Percentiles rank a stretch among this genome's conserved stretches.
Conservation (phyloP, 2,888 invertebrate genomes). For the Hetaerina titia region DNA sequence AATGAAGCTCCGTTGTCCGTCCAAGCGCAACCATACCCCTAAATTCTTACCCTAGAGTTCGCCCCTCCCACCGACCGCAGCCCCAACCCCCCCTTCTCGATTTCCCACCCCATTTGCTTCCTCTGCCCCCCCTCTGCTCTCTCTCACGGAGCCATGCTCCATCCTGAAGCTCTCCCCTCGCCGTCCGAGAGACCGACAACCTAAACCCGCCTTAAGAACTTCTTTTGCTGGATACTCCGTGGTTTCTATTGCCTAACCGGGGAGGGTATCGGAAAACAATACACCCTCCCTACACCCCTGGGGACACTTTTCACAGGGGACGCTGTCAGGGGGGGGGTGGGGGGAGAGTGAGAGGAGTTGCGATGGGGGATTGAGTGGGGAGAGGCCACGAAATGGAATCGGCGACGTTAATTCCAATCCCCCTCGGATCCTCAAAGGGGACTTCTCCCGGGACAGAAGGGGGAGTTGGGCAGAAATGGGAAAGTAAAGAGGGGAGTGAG, state of each 20-base stretch:
- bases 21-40: not conserved
- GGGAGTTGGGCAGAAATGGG: not conserved
- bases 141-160: not conserved
- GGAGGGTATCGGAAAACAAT: slow-evolving; percentile 7
- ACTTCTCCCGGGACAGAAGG: not conserved
- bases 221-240: not conserved
- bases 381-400: not conserved
- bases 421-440: not conserved
- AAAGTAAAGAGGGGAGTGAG: not conserved
- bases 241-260: not conserved
- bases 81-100: not conserved
- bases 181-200: too few species aligned
- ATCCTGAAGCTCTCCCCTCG: too few species aligned
- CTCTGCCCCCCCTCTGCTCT: not conserved
- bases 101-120: not conserved
- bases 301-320: not conserved
- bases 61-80: not conserved
- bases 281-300: not conserved
- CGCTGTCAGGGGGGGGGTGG: not conserved
- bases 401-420: slow-evolving; percentile 14
- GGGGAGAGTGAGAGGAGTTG: not conserved
- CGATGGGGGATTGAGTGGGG: not conserved
- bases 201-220: not conserved
- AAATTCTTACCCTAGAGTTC: not conserved
- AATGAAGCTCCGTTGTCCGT: not conserved